These are phyloP conservation scores for Palythoa grandis DNA, from an alignment of 92 coral and sea anemone species.

Conservation along the genomic window DNA sequence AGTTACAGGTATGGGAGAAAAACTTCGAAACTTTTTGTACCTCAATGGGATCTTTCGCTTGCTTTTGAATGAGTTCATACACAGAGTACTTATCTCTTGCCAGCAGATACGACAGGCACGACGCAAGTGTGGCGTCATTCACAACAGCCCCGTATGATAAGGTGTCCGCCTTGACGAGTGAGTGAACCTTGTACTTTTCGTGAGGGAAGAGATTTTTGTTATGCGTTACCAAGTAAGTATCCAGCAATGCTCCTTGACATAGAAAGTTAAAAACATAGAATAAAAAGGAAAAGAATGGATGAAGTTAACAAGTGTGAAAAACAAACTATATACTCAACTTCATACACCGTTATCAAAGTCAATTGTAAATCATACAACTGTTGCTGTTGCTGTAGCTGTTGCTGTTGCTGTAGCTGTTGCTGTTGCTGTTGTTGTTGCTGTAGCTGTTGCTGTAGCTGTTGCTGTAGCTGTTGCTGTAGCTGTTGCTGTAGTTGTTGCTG, in stretches of 20 bases:
- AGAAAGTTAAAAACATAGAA: neutral
- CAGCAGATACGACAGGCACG: conserved; percentile 65
- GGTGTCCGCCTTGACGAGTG: conserved; percentile 62
- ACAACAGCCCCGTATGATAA: conserved; percentile 83
- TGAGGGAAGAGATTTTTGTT: conserved; percentile 53
- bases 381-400: too few species aligned
- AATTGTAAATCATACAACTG: too few species aligned
- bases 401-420: too few species aligned
- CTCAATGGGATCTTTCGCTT: conserved; percentile 66
- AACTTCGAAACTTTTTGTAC: conserved; percentile 24
- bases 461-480: too few species aligned
- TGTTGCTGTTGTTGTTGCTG: too few species aligned
- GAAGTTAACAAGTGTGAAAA: neutral
- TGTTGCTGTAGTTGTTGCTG: too few species aligned
- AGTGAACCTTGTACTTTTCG: conserved; percentile 64
- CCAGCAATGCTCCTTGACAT: conserved; percentile 82
- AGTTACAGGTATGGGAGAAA: too few species aligned
- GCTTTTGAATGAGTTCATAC: conserved; percentile 59
- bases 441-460: too few species aligned
- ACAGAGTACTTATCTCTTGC: conserved; percentile 68
- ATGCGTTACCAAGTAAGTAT: conserved; percentile 69
- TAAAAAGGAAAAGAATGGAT: neutral
- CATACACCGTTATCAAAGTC: too few species aligned
- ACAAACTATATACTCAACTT: neutral
- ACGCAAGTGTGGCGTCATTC: conserved; percentile 57